phyloP scores from a whole-genome alignment of 2,888 invertebrate genomes.

The Epinotia demarniana region DNA sequence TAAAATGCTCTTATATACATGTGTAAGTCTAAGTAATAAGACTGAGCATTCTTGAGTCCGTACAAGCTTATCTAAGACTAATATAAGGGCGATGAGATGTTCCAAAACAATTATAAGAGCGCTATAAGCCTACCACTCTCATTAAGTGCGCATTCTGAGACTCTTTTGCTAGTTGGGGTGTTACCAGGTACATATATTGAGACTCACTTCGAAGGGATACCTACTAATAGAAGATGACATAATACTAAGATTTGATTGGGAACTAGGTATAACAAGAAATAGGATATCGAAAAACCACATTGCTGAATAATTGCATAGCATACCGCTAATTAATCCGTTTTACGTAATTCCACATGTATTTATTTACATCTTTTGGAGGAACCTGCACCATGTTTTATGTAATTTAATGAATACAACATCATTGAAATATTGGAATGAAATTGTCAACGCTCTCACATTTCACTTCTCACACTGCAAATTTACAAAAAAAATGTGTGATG shows the following conservation, averaged over 20 bases:
- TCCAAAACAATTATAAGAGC: too few species aligned
- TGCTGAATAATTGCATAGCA: slow-evolving; percentile 6
- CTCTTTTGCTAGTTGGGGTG: too few species aligned
- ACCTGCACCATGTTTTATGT: not conserved
- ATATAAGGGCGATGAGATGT: too few species aligned
- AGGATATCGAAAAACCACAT: not conserved
- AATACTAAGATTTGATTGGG: too few species aligned
- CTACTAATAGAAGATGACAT: too few species aligned
- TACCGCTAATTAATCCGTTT: not conserved
- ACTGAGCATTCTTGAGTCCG: too few species aligned
- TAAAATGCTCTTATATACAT: too few species aligned
- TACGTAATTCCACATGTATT: slow-evolving; percentile 1
- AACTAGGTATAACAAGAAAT: too few species aligned
- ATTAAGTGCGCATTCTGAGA: too few species aligned
- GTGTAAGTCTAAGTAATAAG: too few species aligned
- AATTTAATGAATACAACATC: not conserved
- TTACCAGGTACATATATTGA: not conserved
- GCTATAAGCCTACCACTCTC: too few species aligned
- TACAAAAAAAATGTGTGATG: not conserved
- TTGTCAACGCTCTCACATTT: not conserved
- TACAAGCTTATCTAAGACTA: too few species aligned
- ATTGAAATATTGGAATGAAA: not conserved
- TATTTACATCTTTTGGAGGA: slow-evolving; percentile 7
- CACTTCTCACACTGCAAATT: not conserved
- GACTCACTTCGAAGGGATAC: not conserved